Evolutionary conservation across 2,797 vertebrate species (phyloP), one percentile per base, ranked within the genome.

Genomic region (Spinus olivaceus): DNA sequence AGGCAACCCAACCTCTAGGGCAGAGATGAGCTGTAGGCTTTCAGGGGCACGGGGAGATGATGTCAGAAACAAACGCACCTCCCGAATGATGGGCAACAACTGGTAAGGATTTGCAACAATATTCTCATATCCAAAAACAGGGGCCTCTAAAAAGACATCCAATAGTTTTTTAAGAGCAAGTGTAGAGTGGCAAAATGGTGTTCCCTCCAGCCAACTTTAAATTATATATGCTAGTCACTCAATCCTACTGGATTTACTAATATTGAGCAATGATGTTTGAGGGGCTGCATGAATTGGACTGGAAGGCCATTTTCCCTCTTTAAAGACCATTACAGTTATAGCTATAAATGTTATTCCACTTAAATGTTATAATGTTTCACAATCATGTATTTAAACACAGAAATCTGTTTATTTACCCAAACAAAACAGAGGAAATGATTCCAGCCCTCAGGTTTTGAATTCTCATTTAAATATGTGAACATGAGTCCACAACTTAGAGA

Each of bases 381-480:
- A 97, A 94, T 96, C 80, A 94, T 90, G 82, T 94, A 94, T 97
- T 98, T 98, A 97, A 98, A 98, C 98, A 98, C 98, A 98, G 97
- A 98, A 98, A 97, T 98, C 94, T 97, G 97, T 98, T 98, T 98
- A 98, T 98, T 98, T 98, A 98, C 97, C 98, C 97, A 98, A 98
- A 98, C 97, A 96, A 98, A 98, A 98, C 98, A 98, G 97, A 98
- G 97, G 97, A 98, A 98, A 97, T 97, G 77, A 98, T 98, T 98
- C 97, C 98, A 98, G 98, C 98, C 98, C 98, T 98, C 98, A 94
- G 92, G 92, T 98, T 98, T 98, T 96, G 91, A 97, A 97, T 97
- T 98, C 97, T 97, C 93, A 82, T 97, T 98, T 98, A 98, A 98
- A 98, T 98, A 97, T 91, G 97, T 98, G 98, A 98, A 98, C 97